Evolutionary conservation across 2,888 invertebrate species (phyloP).

Genomic region (Malthinus flaveolus): DNA sequence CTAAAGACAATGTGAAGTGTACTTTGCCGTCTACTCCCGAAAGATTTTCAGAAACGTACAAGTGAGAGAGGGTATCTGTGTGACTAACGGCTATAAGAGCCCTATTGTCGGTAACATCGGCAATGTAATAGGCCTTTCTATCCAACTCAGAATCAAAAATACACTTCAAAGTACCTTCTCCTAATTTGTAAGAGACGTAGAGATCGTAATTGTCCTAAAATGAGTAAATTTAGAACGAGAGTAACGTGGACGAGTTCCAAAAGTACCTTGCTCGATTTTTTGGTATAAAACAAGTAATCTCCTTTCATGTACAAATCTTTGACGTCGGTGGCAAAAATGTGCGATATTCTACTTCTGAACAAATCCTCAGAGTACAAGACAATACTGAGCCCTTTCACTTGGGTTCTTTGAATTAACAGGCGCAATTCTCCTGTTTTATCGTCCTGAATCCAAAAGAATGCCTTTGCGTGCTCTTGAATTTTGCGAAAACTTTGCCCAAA

Average conservation of each 20-base stretch:
- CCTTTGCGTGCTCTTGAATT: constrained; percentile 74
- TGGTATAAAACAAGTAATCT: constrained; percentile 84
- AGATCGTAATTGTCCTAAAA: constrained; percentile 62
- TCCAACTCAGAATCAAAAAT: constrained; percentile 74
- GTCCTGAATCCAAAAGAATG: constrained; percentile 73
- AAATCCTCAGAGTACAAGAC: constrained; percentile 53
- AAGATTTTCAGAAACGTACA: constrained; percentile 78
- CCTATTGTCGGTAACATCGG: constrained; percentile 80
- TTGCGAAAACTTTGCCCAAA: constrained; percentile 73
- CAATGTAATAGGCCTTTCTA: constrained; percentile 73
- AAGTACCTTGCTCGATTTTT: constrained; percentile 63
- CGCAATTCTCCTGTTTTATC: constrained; percentile 46
- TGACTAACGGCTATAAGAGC: constrained; percentile 84
- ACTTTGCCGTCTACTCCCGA: constrained; percentile 59
- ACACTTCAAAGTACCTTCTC: constrained; percentile 67
- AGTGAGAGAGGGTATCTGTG: constrained; percentile 69
- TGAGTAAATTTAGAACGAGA: not conserved
- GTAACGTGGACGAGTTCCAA: not conserved
- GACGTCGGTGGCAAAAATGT: constrained; percentile 59
- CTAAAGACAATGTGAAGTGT: constrained; percentile 77
- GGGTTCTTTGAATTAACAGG: constrained; percentile 71
- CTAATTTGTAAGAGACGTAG: constrained; percentile 76
- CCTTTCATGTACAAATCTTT: constrained; percentile 82
- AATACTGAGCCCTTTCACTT: constrained; percentile 62
- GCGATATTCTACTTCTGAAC: constrained; percentile 39